Conservation (phyloP, 2,888 invertebrate species). For the Hemithea aestivaria region DNA sequence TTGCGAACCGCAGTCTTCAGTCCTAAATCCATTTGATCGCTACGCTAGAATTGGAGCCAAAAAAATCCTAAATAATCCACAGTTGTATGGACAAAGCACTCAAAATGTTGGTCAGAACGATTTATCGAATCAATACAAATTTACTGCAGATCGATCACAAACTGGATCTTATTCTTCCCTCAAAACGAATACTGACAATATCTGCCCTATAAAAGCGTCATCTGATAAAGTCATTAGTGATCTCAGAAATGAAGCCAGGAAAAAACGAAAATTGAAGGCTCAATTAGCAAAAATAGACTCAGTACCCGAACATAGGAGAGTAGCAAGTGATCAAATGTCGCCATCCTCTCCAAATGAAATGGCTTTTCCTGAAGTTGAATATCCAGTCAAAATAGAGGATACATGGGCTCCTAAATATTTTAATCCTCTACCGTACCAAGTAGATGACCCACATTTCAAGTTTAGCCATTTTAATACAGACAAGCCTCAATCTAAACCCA, state of each 20-base stretch:
- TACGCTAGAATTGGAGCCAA: background rate
- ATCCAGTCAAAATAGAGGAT: constrained; percentile 51
- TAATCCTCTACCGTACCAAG: constrained; percentile 31
- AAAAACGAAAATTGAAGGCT: constrained; percentile 23
- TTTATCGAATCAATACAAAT: too few relatives aligned
- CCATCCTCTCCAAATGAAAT: constrained; percentile 28
- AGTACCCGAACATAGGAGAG: constrained; percentile 7
- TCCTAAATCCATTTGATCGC: constrained; percentile 19
- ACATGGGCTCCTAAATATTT: constrained; percentile 52
- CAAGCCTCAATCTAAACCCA: constrained; percentile 7
- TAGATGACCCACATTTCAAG: constrained; percentile 16
- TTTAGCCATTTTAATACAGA: constrained; percentile 9
- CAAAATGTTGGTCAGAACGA: too few relatives aligned
- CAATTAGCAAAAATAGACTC: constrained; percentile 10
- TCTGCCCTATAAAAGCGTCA: constrained; percentile 4
- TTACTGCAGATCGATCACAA: too few relatives aligned
- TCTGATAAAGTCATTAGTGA: constrained; percentile 20
- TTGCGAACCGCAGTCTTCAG: constrained; percentile 34
- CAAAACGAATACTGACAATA: constrained; percentile 9
- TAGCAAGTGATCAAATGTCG: constrained; percentile 9
- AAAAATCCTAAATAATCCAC: too few relatives aligned
- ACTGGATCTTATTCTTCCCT: too few relatives aligned
- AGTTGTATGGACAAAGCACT: too few relatives aligned
- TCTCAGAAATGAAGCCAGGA: constrained; percentile 34
- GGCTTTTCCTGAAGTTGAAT: constrained; percentile 58